Percentiles rank a stretch among this genome's conserved stretches.
These are phyloP conservation scores for Eupristina koningsbergeri DNA, from an alignment of 1,140 invertebrate genomes.

Conservation along the genomic window DNA sequence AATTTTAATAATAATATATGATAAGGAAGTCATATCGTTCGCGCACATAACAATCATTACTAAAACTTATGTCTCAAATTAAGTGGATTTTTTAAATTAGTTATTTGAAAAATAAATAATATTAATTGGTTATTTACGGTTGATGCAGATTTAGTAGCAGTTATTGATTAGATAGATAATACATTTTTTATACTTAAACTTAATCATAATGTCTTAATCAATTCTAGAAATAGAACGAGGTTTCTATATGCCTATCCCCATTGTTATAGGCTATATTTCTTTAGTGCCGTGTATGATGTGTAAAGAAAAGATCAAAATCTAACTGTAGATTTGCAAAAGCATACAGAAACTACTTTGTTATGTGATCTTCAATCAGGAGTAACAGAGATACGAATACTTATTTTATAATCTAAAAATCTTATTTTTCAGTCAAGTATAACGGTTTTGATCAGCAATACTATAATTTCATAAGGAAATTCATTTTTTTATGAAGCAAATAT, in stretches of 20 bases:
- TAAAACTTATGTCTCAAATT: too few species aligned
- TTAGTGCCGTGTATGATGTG: neutral
- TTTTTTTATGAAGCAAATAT: too few species aligned
- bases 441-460: too few species aligned
- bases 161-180: neutral
- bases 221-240: neutral
- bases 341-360: neutral
- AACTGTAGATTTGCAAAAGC: neutral
- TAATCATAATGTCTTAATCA: neutral
- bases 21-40: too few species aligned
- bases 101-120: too few species aligned
- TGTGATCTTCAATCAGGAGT: neutral
- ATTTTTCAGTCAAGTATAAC: neutral
- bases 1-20: too few species aligned
- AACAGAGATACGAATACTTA: neutral
- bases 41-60: too few species aligned
- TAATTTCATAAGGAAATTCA: too few species aligned
- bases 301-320: conserved; percentile 15
- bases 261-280: neutral
- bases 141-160: neutral
- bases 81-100: too few species aligned
- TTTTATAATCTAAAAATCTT: neutral
- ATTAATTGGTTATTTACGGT: too few species aligned
- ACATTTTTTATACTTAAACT: neutral
- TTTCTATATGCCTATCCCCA: neutral